Evolutionary conservation across 1,140 invertebrate genomes (phyloP).

Genomic region (Diorhabda carinulata): DNA sequence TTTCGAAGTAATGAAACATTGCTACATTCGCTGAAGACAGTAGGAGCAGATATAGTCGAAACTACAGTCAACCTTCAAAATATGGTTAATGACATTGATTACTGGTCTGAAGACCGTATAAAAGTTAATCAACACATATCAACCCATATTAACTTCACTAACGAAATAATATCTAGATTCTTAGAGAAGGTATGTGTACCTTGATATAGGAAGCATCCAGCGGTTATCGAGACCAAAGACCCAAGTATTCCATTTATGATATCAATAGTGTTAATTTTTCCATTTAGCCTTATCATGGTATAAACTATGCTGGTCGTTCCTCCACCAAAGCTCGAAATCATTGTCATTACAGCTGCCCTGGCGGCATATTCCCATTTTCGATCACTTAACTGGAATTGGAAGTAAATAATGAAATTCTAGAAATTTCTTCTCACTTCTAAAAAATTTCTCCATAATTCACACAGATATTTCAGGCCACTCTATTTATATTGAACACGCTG

Average conservation of each 20-base stretch:
- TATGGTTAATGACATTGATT: not conserved
- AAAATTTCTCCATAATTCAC: too few relatives aligned
- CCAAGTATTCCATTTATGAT: conserved; percentile 88
- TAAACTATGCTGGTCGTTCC: conserved; percentile 69
- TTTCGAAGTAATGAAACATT: too few relatives aligned
- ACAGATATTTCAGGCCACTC: too few relatives aligned
- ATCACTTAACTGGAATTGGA: conserved; percentile 55
- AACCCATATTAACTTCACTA: not conserved
- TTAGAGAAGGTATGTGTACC: conserved; percentile 24
- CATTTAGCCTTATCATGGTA: conserved; percentile 66
- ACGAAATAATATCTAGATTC: too few relatives aligned
- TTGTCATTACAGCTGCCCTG: conserved; percentile 82
- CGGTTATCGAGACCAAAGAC: conserved; percentile 84
- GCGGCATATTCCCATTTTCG: conserved; percentile 84
- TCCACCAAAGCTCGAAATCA: conserved; percentile 85
- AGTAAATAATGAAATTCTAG: not conserved
- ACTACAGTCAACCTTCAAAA: not conserved
- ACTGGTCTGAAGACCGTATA: not conserved
- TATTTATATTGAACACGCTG: too few relatives aligned
- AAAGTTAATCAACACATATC: not conserved
- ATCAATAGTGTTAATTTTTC: conserved; percentile 74
- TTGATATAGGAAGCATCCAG: conserved; percentile 82
- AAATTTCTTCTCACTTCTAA: too few relatives aligned
- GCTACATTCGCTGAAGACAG: too few relatives aligned
- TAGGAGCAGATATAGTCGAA: too few relatives aligned